phyloP scores from a whole-genome alignment of 2,113 vertebrate genomes.

The Mormoops blainvillei region DNA sequence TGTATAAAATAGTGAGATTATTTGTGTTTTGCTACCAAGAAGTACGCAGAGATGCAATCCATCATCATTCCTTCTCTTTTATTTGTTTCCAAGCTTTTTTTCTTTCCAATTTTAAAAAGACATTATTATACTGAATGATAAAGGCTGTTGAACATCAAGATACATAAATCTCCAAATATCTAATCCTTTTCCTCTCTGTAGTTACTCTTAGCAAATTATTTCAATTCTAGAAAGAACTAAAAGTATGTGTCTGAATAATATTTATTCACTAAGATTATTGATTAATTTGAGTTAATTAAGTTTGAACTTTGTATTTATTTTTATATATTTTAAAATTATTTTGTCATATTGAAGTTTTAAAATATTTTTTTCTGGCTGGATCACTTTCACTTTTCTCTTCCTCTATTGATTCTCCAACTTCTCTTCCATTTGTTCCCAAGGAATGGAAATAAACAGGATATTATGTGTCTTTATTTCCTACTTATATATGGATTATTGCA shows the following conservation, averaged over 20 bases:
- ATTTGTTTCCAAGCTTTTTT: constrained; percentile 12
- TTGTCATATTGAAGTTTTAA: not conserved
- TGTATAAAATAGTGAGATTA: not conserved
- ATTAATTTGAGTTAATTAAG: not conserved
- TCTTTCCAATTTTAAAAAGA: constrained; percentile 3
- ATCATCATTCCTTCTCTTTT: not conserved
- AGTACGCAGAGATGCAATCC: not conserved
- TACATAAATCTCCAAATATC: not conserved
- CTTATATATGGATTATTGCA: not conserved
- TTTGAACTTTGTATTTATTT: not conserved
- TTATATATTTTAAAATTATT: not conserved
- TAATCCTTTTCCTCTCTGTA: not conserved
- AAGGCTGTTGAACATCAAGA: not conserved
- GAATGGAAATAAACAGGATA: not conserved
- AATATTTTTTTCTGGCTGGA: not conserved
- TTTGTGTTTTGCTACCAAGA: not conserved
- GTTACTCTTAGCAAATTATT: not conserved
- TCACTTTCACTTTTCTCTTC: not conserved
- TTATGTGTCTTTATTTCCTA: not conserved
- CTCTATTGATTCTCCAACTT: not conserved
- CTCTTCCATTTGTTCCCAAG: not conserved
- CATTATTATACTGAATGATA: not conserved
- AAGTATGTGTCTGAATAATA: not conserved
- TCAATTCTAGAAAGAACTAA: not conserved
- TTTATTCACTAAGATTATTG: not conserved